Percentiles rank a stretch among this genome's conserved stretches.
These are phyloP conservation scores for Malurus melanocephalus DNA, from an alignment of 2,113 vertebrate genomes.

Conservation along the genomic window DNA sequence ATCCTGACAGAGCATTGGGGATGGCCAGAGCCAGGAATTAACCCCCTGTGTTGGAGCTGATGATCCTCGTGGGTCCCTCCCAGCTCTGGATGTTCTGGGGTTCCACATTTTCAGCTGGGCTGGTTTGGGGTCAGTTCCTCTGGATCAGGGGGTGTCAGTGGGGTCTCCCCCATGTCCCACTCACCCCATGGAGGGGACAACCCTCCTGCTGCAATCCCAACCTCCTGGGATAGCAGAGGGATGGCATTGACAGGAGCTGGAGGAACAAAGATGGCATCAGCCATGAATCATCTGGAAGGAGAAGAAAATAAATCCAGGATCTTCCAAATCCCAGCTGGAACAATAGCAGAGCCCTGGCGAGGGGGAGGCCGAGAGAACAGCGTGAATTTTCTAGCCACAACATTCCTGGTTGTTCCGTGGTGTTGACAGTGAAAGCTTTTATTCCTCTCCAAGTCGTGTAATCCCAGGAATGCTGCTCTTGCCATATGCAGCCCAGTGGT, in stretches of 20 bases:
- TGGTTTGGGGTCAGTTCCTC: neutral
- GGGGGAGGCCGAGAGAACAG: constrained; percentile 28
- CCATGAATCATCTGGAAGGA: neutral
- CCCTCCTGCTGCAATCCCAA: neutral
- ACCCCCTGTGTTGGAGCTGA: neutral
- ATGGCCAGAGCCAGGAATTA: neutral
- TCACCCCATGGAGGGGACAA: fast-evolving
- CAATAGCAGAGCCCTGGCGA: constrained; percentile 11
- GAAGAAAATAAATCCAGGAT: neutral
- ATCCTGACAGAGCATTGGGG: neutral
- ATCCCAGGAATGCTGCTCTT: constrained; percentile 59
- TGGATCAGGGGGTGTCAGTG: neutral
- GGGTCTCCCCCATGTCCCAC: neutral
- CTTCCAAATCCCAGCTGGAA: neutral
- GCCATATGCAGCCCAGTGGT: constrained; percentile 31
- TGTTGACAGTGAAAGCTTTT: constrained; percentile 46
- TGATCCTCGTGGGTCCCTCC: neutral
- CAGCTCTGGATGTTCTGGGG: neutral
- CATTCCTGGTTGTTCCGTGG: constrained; percentile 27
- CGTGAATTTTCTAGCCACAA: constrained; percentile 11
- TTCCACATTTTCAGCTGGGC: neutral
- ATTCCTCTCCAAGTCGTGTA: constrained; percentile 30
- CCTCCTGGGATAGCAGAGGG: fast-evolving
- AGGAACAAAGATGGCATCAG: constrained; percentile 5
- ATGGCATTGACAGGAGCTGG: fast-evolving